Evolutionary conservation across 2,888 invertebrate species (phyloP).

Genomic region (Ferrisia virgata): DNA sequence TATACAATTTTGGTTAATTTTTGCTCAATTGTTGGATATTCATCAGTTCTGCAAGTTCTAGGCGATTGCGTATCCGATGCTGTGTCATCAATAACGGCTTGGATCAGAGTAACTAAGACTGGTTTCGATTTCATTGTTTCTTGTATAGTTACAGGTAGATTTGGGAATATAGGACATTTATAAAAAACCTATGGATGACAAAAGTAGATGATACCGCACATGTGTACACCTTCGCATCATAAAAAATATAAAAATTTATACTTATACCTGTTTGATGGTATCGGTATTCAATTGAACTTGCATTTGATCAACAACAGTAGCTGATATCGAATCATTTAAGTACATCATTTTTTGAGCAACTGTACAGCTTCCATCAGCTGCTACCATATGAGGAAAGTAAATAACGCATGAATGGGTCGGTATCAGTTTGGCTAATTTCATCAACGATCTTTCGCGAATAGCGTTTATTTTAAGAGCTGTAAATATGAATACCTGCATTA

Average conservation of each 20-base stretch:
- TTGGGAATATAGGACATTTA: conserved; percentile 47
- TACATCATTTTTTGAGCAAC: conserved; percentile 50
- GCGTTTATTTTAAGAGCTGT: conserved; percentile 49
- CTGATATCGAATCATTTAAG: conserved; percentile 55
- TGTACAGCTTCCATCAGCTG: conserved; percentile 47
- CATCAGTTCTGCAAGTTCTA: conserved; percentile 40
- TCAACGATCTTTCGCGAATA: conserved; percentile 48
- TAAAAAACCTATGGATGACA: conserved; percentile 50
- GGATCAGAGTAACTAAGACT: conserved; percentile 49
- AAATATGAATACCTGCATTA: no score
- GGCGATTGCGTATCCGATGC: not conserved
- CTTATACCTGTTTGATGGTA: conserved; percentile 49
- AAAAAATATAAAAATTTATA: not conserved
- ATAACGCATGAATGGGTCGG: conserved; percentile 49
- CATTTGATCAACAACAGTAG: conserved; percentile 57
- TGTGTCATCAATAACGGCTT: conserved; percentile 44
- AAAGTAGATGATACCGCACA: not conserved
- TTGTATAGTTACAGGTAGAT: conserved; percentile 48
- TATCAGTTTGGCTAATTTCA: conserved; percentile 48
- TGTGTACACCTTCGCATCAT: not conserved
- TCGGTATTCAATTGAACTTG: conserved; percentile 51
- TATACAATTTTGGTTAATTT: conserved; percentile 49
- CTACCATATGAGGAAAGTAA: conserved; percentile 50
- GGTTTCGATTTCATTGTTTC: conserved; percentile 47
- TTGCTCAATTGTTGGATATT: conserved; percentile 48